These are phyloP conservation scores for Timandra comae DNA, from an alignment of 2,888 invertebrate species.

Conservation along the genomic window DNA sequence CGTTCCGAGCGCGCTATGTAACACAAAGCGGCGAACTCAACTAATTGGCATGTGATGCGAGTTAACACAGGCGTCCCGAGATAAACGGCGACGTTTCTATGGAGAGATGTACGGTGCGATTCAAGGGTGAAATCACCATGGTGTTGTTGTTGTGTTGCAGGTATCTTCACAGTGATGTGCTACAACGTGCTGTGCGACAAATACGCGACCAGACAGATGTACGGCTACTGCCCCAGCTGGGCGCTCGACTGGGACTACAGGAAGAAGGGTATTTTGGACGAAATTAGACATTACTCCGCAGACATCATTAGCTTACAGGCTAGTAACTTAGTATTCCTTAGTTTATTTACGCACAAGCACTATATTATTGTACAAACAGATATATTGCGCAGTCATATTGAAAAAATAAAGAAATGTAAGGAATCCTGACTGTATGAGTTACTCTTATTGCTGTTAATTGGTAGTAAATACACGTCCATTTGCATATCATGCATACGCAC, in stretches of 20 bases:
- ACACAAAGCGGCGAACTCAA: slow-evolving; percentile 36
- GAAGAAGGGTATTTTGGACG: slow-evolving; percentile 97
- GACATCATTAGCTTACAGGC: slow-evolving; percentile 94
- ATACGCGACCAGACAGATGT: slow-evolving; percentile 98
- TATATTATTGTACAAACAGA: slow-evolving; percentile 7
- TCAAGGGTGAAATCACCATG: slow-evolving; percentile 7
- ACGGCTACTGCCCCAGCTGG: slow-evolving; percentile 99
- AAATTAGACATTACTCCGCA: slow-evolving; percentile 96
- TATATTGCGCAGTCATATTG: no score
- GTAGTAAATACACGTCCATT: slow-evolving; percentile 22
- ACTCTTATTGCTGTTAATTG: slow-evolving; percentile 8
- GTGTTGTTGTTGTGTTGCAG: slow-evolving; percentile 53
- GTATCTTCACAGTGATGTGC: slow-evolving; percentile 99
- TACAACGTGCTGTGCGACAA: slow-evolving; percentile 99
- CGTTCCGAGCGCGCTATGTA: slow-evolving; percentile 24
- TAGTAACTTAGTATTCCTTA: slow-evolving; percentile 27
- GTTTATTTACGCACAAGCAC: slow-evolving; percentile 24
- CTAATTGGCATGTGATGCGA: slow-evolving; percentile 46
- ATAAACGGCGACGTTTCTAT: slow-evolving; percentile 33
- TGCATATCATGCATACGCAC: slow-evolving; percentile 21
- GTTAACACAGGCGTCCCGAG: slow-evolving; percentile 34
- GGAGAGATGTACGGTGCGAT: slow-evolving; percentile 22
- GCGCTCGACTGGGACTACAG: slow-evolving; percentile 99
- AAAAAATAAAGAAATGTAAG: no score
- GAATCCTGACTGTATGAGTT: no score